These are phyloP conservation scores for Drosophila peninsularis DNA, from an alignment of 2,888 invertebrate genomes.

Conservation along the genomic window DNA sequence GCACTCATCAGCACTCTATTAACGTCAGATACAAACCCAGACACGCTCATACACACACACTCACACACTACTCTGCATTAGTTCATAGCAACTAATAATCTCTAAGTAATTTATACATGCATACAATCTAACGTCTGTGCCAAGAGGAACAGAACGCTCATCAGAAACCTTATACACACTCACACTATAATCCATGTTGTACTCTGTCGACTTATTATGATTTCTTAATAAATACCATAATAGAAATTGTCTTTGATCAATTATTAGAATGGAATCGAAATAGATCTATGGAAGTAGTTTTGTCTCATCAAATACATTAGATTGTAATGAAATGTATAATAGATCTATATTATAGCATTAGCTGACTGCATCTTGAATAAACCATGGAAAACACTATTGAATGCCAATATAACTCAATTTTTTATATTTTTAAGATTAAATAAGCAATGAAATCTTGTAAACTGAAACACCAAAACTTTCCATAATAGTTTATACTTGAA, in stretches of 20 bases:
- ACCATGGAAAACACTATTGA: background rate
- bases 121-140: conserved; percentile 58
- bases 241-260: conserved; percentile 28
- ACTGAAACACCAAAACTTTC: background rate
- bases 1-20: conserved; percentile 26
- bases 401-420: background rate
- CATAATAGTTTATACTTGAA: too few relatives aligned
- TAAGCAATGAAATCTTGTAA: background rate
- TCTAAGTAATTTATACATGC: conserved; percentile 74
- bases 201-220: conserved; percentile 74
- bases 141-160: conserved; percentile 37
- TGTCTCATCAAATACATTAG: background rate
- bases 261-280: background rate
- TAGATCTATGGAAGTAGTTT: conserved; percentile 2
- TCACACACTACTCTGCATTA: conserved; percentile 58
- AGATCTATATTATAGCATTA: too few relatives aligned
- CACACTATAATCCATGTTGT: conserved; percentile 64
- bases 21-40: conserved; percentile 21
- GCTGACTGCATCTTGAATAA: background rate
- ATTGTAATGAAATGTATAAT: background rate
- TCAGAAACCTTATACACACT: conserved; percentile 30
- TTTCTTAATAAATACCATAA: conserved; percentile 72
- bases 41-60: conserved; percentile 25
- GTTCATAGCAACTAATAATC: conserved; percentile 73
- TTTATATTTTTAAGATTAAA: background rate